Evolutionary conservation across 2,797 vertebrate species (phyloP).

Genomic region (Kryptolebias ocellatus): DNA sequence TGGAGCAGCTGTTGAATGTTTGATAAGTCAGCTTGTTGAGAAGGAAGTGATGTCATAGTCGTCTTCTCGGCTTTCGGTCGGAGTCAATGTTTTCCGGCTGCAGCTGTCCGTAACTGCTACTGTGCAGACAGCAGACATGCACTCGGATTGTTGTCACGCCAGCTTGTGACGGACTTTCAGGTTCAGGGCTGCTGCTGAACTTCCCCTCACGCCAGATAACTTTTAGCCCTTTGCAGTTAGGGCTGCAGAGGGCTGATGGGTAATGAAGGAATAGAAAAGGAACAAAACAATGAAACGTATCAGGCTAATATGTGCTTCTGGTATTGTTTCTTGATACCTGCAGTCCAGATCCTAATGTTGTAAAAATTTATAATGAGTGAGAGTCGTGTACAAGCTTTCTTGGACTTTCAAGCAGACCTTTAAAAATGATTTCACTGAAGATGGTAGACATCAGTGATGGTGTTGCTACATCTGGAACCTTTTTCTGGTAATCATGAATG

Average conservation of each 20-base stretch:
- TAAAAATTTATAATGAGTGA: too few relatives aligned
- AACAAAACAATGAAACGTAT: background rate
- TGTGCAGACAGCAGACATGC: background rate
- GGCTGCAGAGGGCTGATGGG: background rate
- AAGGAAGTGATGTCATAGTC: conserved; percentile 66
- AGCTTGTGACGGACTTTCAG: too few relatives aligned
- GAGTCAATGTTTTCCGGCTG: conserved; percentile 30
- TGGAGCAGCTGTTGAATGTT: conserved; percentile 66
- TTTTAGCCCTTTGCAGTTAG: background rate
- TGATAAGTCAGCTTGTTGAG: conserved; percentile 63
- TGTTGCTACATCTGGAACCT: too few relatives aligned
- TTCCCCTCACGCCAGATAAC: background rate
- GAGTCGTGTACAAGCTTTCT: too few relatives aligned
- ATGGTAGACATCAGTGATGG: too few relatives aligned
- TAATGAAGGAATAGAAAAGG: background rate
- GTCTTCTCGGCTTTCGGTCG: conserved; percentile 53
- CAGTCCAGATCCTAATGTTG: too few relatives aligned
- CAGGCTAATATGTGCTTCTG: background rate
- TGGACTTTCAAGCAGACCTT: too few relatives aligned
- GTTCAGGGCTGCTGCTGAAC: too few relatives aligned
- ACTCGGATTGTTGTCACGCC: background rate
- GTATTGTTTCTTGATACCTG: too few relatives aligned
- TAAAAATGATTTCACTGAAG: too few relatives aligned
- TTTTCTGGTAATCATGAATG: too few relatives aligned
- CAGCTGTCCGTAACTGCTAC: background rate